Conservation (phyloP, 1,140 invertebrate species). For the Trichoplusia ni region DNA sequence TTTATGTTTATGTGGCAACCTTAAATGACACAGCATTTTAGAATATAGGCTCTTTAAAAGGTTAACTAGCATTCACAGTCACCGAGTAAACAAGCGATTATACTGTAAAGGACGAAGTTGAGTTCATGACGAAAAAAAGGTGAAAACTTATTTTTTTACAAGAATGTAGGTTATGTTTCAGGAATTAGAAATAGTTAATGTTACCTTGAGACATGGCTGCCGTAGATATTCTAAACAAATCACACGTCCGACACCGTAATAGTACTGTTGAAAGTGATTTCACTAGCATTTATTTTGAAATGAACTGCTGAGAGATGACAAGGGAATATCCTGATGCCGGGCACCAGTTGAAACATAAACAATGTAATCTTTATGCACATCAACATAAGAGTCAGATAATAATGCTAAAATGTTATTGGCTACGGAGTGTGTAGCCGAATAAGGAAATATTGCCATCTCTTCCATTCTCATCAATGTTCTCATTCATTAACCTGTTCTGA, state of each 20-base stretch:
- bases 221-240: slow-evolving; percentile 26
- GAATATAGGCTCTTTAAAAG: too few relatives aligned
- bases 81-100: too few relatives aligned
- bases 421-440: neutral
- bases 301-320: slow-evolving; percentile 17
- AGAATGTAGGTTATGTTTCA: slow-evolving; percentile 29
- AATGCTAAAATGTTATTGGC: neutral
- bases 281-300: slow-evolving; percentile 42
- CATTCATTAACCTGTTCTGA: slow-evolving; percentile 15
- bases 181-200: slow-evolving; percentile 9
- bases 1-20: neutral
- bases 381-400: neutral
- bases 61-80: too few relatives aligned
- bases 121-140: too few relatives aligned
- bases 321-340: slow-evolving; percentile 12
- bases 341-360: neutral
- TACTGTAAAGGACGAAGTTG: too few relatives aligned
- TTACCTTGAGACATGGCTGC: slow-evolving; percentile 44
- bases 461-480: slow-evolving; percentile 19
- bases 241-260: slow-evolving; percentile 27
- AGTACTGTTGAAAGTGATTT: slow-evolving; percentile 34
- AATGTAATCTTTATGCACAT: slow-evolving; percentile 6
- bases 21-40: slow-evolving; percentile 1
- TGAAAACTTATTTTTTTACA: neutral
- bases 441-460: slow-evolving; percentile 25